These are phyloP conservation scores for Ennomos quercinarius DNA, from an alignment of 2,888 invertebrate species.

Conservation along the genomic window DNA sequence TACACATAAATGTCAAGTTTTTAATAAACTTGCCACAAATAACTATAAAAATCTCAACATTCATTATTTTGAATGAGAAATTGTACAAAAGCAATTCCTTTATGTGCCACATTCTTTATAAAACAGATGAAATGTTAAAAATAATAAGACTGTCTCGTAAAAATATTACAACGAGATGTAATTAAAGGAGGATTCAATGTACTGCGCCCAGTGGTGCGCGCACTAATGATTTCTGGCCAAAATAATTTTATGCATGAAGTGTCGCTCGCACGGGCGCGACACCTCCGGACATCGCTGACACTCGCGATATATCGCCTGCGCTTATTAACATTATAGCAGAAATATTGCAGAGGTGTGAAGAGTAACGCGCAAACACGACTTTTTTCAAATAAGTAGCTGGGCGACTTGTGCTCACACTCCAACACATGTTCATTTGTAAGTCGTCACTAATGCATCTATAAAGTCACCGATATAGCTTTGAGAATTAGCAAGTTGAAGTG, in stretches of 20 bases:
- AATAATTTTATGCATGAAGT: conserved; percentile 67
- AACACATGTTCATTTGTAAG: not conserved
- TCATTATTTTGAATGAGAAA: conserved; percentile 15
- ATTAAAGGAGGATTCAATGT: conserved; percentile 22
- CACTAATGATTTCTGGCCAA: conserved; percentile 51
- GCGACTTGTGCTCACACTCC: not conserved
- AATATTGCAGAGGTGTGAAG: conserved; percentile 48
- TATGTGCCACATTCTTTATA: conserved; percentile 19
- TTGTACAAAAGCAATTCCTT: conserved; percentile 21
- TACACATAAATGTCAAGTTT: too few species aligned
- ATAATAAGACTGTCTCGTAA: conserved; percentile 31
- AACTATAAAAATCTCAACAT: conserved; percentile 2
- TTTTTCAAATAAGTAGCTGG: conserved; percentile 22
- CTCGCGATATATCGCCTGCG: conserved; percentile 44
- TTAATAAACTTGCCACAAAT: not conserved
- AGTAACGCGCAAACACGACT: conserved; percentile 39
- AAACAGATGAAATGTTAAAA: conserved; percentile 21
- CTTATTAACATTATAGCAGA: conserved; percentile 48
- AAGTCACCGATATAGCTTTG: too few species aligned
- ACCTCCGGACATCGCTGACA: conserved; percentile 23
- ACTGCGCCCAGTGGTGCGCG: conserved; percentile 26
- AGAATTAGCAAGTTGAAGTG: too few species aligned
- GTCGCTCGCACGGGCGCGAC: conserved; percentile 44
- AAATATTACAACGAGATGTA: conserved; percentile 24
- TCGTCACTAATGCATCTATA: too few species aligned